These are phyloP conservation scores for Lasioglossum villosulum DNA, from an alignment of 2,888 invertebrate species.

Conservation along the genomic window DNA sequence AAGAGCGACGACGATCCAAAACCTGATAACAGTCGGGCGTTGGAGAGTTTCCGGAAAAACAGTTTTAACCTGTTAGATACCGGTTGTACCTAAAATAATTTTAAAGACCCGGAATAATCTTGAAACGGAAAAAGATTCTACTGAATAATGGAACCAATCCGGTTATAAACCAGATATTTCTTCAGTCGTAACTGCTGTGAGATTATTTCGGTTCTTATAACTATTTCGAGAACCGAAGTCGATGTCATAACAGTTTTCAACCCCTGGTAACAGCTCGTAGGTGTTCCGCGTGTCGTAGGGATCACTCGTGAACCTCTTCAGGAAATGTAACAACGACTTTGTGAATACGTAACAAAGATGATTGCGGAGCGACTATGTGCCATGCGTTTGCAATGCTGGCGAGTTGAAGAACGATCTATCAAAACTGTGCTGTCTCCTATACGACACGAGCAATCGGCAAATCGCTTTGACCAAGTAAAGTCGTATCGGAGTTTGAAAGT, in stretches of 20 bases:
- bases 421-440: background rate
- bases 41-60: background rate
- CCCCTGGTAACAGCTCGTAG: background rate
- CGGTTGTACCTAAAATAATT: background rate
- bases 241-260: background rate
- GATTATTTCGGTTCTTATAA: background rate
- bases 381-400: background rate
- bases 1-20: background rate
- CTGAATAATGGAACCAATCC: background rate
- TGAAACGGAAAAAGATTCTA: background rate
- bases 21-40: background rate
- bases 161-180: background rate
- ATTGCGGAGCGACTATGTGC: background rate
- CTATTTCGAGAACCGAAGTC: background rate
- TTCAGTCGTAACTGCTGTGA: background rate
- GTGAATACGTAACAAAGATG: constrained; percentile 6
- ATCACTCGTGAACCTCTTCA: background rate
- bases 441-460: background rate
- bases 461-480: background rate
- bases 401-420: background rate
- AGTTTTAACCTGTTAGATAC: background rate
- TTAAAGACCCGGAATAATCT: background rate
- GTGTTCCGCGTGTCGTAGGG: background rate
- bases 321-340: background rate
- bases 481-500: background rate